Conservation (phyloP, 2,113 vertebrate species). For the Serranochromis macrocephalus region DNA sequence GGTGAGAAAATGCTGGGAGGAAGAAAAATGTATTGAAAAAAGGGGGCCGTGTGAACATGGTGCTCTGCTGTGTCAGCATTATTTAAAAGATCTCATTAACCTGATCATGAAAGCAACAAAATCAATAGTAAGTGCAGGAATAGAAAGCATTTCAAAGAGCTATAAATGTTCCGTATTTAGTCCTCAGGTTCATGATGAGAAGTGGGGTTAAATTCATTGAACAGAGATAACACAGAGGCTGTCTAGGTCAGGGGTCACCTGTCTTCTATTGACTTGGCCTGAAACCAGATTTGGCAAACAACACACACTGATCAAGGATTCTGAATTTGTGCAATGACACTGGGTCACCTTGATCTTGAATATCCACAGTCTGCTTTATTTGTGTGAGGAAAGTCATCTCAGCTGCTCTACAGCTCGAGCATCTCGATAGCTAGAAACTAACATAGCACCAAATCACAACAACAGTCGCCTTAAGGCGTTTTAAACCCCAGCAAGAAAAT, state of each 20-base stretch:
- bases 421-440: neutral
- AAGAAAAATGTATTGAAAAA: neutral
- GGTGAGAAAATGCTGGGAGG: neutral
- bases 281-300: constrained; percentile 28
- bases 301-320: neutral
- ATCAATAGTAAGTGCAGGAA: constrained; percentile 45
- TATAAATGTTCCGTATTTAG: neutral
- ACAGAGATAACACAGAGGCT: constrained; percentile 13
- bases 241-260: constrained; percentile 12
- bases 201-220: constrained; percentile 21
- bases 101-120: constrained; percentile 29
- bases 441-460: neutral
- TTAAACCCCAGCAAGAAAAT: neutral
- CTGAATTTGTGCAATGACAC: neutral
- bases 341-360: neutral
- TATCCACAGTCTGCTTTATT: neutral
- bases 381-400: neutral
- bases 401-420: neutral
- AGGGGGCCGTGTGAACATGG: neutral
- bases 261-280: constrained; percentile 20
- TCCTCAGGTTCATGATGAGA: neutral
- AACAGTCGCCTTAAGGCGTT: fast-evolving
- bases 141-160: constrained; percentile 8
- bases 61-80: constrained; percentile 51
- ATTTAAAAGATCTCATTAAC: constrained; percentile 68